These are phyloP conservation scores for Scaptodrosophila latifasciaeformis DNA, from an alignment of 2,888 invertebrate genomes.

Conservation along the genomic window DNA sequence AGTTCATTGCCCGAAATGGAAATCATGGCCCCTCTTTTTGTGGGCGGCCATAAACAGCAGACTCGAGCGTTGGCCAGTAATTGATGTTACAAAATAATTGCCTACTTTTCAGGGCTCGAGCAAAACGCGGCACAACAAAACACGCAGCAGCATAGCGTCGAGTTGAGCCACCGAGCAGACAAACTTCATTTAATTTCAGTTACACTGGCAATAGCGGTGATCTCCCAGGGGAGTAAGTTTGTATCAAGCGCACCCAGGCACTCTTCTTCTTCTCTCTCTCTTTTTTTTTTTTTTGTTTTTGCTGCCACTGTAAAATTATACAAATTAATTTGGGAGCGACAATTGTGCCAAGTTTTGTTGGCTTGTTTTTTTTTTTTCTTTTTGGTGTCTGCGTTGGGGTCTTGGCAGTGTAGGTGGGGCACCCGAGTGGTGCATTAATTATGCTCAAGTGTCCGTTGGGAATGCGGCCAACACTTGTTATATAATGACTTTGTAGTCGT, in stretches of 20 bases:
- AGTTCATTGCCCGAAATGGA: constrained; percentile 1
- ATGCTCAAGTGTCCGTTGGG: constrained; percentile 67
- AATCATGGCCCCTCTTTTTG: too few species aligned
- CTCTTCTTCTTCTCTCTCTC: not conserved
- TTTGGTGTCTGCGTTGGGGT: too few species aligned
- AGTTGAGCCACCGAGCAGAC: not conserved
- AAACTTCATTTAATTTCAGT: constrained; percentile 24
- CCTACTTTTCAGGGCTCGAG: constrained; percentile 41
- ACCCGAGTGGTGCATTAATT: constrained; percentile 56
- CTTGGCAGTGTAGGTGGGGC: not conserved
- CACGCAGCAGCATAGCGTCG: not conserved
- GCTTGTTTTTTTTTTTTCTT: too few species aligned
- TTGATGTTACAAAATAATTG: constrained; percentile 41
- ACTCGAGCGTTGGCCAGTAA: not conserved
- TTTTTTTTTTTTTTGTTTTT: not conserved
- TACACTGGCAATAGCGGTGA: too few species aligned
- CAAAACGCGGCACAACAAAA: not conserved
- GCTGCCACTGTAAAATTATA: constrained; percentile 46
- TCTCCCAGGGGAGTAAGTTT: not conserved
- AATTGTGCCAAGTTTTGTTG: constrained; percentile 45
- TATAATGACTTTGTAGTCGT: constrained; percentile 61
- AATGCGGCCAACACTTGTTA: constrained; percentile 67
- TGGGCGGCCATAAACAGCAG: too few species aligned
- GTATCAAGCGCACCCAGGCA: too few species aligned
- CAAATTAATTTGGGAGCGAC: constrained; percentile 67